phyloP scores from a whole-genome alignment of 1,140 invertebrate genomes.

The Zaprionus ghesquierei region DNA sequence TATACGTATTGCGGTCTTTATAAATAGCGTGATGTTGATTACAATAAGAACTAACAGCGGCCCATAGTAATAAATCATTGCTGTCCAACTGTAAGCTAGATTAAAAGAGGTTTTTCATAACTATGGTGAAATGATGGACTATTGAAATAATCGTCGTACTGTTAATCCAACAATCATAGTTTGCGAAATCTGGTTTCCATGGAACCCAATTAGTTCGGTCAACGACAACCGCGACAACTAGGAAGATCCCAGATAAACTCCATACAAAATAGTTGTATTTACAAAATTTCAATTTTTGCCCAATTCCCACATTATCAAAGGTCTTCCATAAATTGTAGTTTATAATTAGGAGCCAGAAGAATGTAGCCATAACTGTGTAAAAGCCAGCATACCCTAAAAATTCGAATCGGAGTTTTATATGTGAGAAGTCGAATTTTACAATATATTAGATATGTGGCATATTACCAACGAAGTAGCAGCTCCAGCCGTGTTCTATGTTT shows the following conservation, averaged over 20 bases:
- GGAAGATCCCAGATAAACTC: constrained; percentile 84
- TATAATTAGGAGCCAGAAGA: constrained; percentile 90
- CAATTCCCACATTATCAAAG: constrained; percentile 73
- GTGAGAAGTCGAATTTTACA: neutral
- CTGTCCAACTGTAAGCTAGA: constrained; percentile 45
- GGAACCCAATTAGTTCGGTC: neutral
- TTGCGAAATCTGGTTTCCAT: constrained; percentile 83
- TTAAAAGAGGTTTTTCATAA: neutral
- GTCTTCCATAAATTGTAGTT: constrained; percentile 89
- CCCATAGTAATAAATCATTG: constrained; percentile 88
- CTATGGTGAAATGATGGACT: neutral
- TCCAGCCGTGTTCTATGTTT: constrained; percentile 62
- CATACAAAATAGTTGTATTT: constrained; percentile 88
- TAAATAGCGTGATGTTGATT: constrained; percentile 88
- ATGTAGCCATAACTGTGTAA: constrained; percentile 88
- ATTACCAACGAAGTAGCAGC: constrained; percentile 23
- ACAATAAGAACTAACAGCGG: constrained; percentile 87
- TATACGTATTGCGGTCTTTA: constrained; percentile 84
- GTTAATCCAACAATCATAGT: constrained; percentile 84
- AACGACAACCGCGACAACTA: constrained; percentile 68
- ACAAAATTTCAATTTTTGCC: constrained; percentile 83
- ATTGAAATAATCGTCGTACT: constrained; percentile 76
- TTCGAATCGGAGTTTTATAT: neutral
- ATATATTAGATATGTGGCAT: too few relatives aligned
- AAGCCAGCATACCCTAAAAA: constrained; percentile 86